Percentiles rank a stretch among this genome's conserved stretches.
These are phyloP conservation scores for Phyllotreta striolata DNA, from an alignment of 2,888 invertebrate species.

Conservation along the genomic window DNA sequence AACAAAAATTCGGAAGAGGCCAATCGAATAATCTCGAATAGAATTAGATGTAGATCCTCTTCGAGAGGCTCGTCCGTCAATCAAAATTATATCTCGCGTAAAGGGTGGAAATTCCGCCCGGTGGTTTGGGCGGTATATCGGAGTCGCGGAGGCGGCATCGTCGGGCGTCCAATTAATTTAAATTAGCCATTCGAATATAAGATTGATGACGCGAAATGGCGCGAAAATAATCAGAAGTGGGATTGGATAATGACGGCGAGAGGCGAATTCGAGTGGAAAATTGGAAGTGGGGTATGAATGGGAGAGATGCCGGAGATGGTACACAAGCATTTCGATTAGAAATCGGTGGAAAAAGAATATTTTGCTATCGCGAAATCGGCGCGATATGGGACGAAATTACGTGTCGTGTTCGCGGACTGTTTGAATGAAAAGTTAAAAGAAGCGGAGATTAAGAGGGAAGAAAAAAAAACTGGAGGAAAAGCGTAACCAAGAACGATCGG, in stretches of 20 bases:
- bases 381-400: too few relatives aligned
- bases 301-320: conserved; percentile 26
- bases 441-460: too few relatives aligned
- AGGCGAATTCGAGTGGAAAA: conserved; percentile 33
- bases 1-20: too few relatives aligned
- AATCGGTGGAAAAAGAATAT: conserved; percentile 14
- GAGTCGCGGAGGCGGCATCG: conserved; percentile 6
- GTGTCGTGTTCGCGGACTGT: too few relatives aligned
- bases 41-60: too few relatives aligned
- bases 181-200: conserved; percentile 36
- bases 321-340: conserved; percentile 31
- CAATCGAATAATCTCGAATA: too few relatives aligned
- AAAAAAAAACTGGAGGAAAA: too few relatives aligned
- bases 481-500: too few relatives aligned
- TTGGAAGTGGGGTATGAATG: conserved; percentile 22
- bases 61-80: conserved; percentile 25
- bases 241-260: conserved; percentile 33
- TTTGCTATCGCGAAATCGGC: too few relatives aligned
- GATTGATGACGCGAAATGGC: conserved; percentile 36
- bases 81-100: conserved; percentile 33
- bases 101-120: too few relatives aligned
- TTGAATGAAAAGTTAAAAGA: too few relatives aligned
- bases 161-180: conserved; percentile 31
- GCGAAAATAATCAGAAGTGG: conserved; percentile 34
- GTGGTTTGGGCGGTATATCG: conserved; percentile 26